Conservation (phyloP, 2,797 vertebrate genomes). For the Sebastes hubbsi region DNA sequence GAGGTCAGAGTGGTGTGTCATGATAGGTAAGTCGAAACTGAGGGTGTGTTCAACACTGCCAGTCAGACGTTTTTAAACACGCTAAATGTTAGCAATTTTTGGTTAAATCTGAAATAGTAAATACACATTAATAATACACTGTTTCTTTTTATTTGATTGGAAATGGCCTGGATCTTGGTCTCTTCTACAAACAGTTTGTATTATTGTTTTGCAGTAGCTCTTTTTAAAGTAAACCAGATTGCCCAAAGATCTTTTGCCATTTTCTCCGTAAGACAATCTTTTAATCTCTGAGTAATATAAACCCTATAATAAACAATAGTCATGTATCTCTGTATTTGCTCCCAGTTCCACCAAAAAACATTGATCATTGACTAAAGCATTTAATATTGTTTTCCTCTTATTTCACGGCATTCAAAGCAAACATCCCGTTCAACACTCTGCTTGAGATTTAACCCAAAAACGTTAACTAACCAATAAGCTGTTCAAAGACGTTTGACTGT, state of each 20-base stretch:
- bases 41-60: slow-evolving; percentile 33
- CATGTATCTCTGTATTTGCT: not conserved
- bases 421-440: not conserved
- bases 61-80: slow-evolving; percentile 52
- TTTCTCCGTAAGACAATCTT: slow-evolving; percentile 14
- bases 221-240: not conserved
- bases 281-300: not conserved
- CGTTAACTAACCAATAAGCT: not conserved
- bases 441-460: slow-evolving; percentile 21
- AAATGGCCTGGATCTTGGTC: not conserved
- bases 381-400: not conserved
- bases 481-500: slow-evolving; percentile 54
- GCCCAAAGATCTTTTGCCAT: not conserved
- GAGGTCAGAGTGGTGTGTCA: slow-evolving; percentile 39
- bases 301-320: not conserved
- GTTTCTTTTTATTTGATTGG: not conserved
- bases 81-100: not conserved
- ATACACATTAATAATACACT: not conserved
- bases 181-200: not conserved
- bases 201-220: not conserved
- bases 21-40: slow-evolving; percentile 19
- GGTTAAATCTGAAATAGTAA: slow-evolving; percentile 24
- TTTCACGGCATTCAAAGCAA: not conserved
- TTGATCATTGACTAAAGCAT: not conserved
- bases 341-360: not conserved